phyloP scores from a whole-genome alignment of 35 echinoderm and acorn worm species.

The Stichopus chloronotus region DNA sequence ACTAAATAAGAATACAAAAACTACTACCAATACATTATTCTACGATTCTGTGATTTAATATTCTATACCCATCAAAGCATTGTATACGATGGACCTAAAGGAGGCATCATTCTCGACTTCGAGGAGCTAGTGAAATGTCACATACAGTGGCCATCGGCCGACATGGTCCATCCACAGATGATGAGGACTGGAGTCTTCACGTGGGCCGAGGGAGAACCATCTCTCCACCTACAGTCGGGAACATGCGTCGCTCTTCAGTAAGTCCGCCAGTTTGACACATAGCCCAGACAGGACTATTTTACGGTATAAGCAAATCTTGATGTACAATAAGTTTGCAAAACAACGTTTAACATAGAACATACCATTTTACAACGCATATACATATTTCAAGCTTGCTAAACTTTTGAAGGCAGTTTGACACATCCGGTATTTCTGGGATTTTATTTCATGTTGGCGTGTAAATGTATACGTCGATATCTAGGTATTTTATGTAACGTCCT shows the following conservation, averaged over 20 bases:
- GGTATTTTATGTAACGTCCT: too few species aligned
- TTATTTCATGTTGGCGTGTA: too few species aligned
- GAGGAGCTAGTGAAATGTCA: conserved; percentile 53
- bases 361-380: neutral
- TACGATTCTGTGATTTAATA: too few species aligned
- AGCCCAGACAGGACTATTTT: neutral
- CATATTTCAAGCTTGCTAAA: neutral
- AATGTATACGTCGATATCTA: too few species aligned
- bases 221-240: conserved; percentile 28
- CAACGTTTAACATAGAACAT: neutral
- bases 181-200: conserved; percentile 64
- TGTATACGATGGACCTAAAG: conserved; percentile 53
- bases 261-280: neutral
- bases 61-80: neutral
- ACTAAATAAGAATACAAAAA: too few species aligned
- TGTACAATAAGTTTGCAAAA: too few species aligned
- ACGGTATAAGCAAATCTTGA: too few species aligned
- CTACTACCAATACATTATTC: too few species aligned
- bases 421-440: too few species aligned
- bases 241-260: conserved; percentile 41
- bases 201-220: conserved; percentile 57
- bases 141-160: conserved; percentile 21
- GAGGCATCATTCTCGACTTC: conserved; percentile 50
- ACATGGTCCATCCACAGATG: conserved; percentile 59
- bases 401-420: too few species aligned